Conservation (phyloP, 1,140 invertebrate genomes). For the Hesperophylax magnus region DNA sequence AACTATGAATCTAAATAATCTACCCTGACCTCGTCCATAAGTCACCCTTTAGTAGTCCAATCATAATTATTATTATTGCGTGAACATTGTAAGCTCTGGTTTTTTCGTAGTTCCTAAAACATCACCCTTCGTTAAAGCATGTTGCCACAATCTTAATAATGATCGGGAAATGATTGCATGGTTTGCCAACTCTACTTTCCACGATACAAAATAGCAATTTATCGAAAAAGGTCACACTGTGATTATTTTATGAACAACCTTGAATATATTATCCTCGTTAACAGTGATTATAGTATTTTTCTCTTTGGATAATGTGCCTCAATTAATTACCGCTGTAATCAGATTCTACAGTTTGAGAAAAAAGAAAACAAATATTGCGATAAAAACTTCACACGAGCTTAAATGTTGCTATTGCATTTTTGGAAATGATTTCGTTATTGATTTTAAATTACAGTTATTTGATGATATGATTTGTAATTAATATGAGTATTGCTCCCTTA, state of each 20-base stretch:
- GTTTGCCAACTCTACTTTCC: background rate
- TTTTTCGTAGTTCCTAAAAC: constrained; percentile 5
- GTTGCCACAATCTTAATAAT: constrained; percentile 32
- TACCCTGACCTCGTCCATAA: background rate
- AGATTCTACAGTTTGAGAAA: no score
- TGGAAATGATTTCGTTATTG: no score
- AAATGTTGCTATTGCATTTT: no score
- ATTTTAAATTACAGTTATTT: no score
- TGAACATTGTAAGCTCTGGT: background rate
- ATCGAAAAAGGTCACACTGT: background rate
- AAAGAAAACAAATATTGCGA: no score
- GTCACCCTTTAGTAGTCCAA: constrained; percentile 9
- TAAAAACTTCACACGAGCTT: no score
- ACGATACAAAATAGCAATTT: background rate
- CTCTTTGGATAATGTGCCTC: no score
- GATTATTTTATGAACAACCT: background rate
- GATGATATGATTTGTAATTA: no score
- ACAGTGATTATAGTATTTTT: no score
- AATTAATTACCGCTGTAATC: no score
- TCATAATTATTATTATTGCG: constrained; percentile 11
- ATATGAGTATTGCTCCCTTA: no score
- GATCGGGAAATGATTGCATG: constrained; percentile 18
- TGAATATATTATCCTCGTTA: no score
- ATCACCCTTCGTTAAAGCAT: constrained; percentile 1
- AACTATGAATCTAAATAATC: background rate